A percentile compares a stretch with the other conserved stretches of the same genome.
phyloP scores from a whole-genome alignment of 2,888 invertebrate genomes.

The Machimus rusticus region DNA sequence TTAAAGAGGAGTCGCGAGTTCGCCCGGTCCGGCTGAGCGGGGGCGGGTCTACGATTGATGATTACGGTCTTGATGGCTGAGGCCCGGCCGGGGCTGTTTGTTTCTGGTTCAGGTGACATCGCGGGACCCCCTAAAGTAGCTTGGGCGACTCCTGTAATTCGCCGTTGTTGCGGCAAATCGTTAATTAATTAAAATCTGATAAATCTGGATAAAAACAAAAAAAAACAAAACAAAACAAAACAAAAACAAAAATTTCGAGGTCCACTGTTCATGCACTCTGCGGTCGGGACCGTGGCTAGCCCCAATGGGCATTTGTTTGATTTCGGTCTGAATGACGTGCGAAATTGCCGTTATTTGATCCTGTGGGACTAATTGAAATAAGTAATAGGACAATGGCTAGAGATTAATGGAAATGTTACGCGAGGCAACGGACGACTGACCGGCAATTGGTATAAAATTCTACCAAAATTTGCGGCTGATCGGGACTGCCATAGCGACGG shows the following conservation, averaged over 20 bases:
- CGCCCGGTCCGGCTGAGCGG: background rate
- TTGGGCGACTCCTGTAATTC: conserved; percentile 20
- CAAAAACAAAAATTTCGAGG: background rate
- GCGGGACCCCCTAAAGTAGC: background rate
- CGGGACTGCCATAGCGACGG: background rate
- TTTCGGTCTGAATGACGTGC: background rate
- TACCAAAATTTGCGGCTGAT: background rate
- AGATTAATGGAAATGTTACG: background rate
- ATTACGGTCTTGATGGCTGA: background rate
- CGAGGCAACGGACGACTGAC: background rate
- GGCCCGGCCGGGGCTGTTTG: background rate
- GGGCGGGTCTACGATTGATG: conserved; percentile 5
- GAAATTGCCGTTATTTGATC: conserved; percentile 11
- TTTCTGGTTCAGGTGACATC: conserved; percentile 7
- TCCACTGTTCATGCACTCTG: background rate
- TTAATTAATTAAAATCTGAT: conserved; percentile 44
- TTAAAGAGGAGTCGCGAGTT: background rate
- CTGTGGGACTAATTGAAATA: conserved; percentile 4
- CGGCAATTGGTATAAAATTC: background rate
- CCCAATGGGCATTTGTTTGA: background rate
- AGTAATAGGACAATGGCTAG: background rate
- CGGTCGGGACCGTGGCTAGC: background rate
- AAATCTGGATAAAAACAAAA: conserved; percentile 21
- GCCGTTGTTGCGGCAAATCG: background rate
- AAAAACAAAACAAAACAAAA: too few relatives aligned